phyloP scores from a whole-genome alignment of 92 coral and sea anemone species.

The Umimayanthus kanabou region DNA sequence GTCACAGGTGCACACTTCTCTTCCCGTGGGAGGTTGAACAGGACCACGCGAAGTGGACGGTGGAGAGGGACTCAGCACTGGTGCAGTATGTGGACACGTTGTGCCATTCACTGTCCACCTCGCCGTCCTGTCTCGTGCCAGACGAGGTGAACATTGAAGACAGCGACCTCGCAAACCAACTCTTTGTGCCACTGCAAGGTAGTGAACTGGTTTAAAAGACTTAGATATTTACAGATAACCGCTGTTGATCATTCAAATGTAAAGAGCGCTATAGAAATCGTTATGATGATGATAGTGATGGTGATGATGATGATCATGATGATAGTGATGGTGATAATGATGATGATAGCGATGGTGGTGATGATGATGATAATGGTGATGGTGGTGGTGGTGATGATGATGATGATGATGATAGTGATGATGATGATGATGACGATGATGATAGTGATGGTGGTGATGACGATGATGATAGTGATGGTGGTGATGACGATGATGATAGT shows the following conservation, averaged over 20 bases:
- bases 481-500: too few species aligned
- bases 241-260: too few species aligned
- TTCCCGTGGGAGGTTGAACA: constrained; percentile 77
- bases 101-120: constrained; percentile 79
- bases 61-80: constrained; percentile 77
- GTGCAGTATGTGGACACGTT: constrained; percentile 75
- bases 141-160: constrained; percentile 79
- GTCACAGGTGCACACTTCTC: constrained; percentile 73
- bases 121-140: constrained; percentile 93
- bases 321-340: too few species aligned
- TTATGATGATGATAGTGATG: not conserved
- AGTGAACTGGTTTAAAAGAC: not conserved
- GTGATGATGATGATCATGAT: not conserved
- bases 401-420: too few species aligned
- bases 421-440: too few species aligned
- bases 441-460: too few species aligned
- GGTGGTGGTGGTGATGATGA: too few species aligned
- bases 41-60: constrained; percentile 84
- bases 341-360: too few species aligned
- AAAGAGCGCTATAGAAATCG: too few species aligned
- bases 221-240: not conserved
- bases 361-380: too few species aligned
- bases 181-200: constrained; percentile 74
- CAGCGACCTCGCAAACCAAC: constrained; percentile 65
- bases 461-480: too few species aligned